Base-by-base conservation (phyloP, 1,140 invertebrate genomes). In the Brachystomella parvula region DNA sequence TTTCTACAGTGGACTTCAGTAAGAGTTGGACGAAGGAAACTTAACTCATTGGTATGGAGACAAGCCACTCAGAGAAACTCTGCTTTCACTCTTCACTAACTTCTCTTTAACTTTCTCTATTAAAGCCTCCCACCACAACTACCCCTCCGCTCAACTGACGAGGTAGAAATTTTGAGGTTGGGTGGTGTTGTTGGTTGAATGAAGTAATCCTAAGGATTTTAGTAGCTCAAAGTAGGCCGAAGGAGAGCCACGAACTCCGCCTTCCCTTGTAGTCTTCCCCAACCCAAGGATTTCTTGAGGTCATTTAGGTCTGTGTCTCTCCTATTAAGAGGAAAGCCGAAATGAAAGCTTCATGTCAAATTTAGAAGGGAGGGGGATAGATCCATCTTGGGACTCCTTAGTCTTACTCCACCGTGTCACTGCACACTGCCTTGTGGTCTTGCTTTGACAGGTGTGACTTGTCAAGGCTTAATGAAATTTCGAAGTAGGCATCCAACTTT, bases 11-110 rank as follows among this genome's bases (percentile, higher is more conserved):
- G 47, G 26, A 9, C 26, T 56, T 56, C 6, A 24, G 24, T 56
- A 6, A 24, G 49, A 21, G 19, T 21, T 21, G 49, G 6, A 9
- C 9, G 44, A 3, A 24, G n/a, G 12, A 35, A 29, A 21, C 47
- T 35, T 19, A 63, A 35, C 39, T 61, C 60, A 61, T 31, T 44
- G 32, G 60, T 39, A 39, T 39, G 35, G 35, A 39, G 19, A 39
- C 35, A 39, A 19, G 35, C 35, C 6, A 9, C 35, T 39, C 35
- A 6, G 35, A 39, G 19, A 39, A 39, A 6, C 19, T 19, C 35
- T 19, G 19, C 19, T 39, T 39, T 39, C 19, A 39, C 35, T 39
- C 35, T 39, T 39, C 6, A 39, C 35, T 9, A 39, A 39, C 35
- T 39, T n/a, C n/a, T n/a, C 35, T 19, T 39, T 39, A 39, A 39